phyloP scores from a whole-genome alignment of 2,113 vertebrate genomes.

The Fukomys damarensis region DNA sequence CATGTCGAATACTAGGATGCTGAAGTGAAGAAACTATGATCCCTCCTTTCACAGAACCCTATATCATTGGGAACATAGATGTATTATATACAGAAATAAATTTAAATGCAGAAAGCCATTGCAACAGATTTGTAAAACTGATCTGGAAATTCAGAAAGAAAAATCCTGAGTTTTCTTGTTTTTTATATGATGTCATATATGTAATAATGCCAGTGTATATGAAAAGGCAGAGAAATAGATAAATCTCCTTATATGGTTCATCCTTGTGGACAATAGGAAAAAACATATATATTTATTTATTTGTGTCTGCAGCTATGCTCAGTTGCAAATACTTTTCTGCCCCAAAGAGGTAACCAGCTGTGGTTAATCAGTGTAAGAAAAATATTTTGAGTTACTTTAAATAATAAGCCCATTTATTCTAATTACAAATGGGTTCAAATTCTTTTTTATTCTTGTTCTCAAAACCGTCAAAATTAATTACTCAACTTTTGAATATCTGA shows the following conservation, averaged over 20 bases:
- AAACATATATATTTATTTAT: background rate
- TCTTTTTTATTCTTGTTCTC: background rate
- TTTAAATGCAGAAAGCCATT: constrained; percentile 14
- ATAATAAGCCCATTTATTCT: background rate
- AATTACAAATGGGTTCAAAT: background rate
- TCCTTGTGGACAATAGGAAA: background rate
- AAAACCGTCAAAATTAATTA: constrained; percentile 45
- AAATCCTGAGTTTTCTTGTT: background rate
- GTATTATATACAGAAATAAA: background rate
- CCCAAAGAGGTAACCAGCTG: background rate
- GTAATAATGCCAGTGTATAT: background rate
- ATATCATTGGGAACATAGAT: background rate
- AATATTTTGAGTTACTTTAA: background rate
- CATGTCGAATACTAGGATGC: background rate
- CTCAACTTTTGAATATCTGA: background rate
- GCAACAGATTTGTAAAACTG: background rate
- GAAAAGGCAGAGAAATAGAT: background rate
- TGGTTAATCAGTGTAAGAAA: background rate
- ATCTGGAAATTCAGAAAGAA: background rate
- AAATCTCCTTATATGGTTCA: background rate
- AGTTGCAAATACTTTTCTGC: background rate
- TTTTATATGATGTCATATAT: background rate
- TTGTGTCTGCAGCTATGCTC: background rate
- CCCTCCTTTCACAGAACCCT: background rate
- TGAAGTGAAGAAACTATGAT: background rate